These are phyloP conservation scores for Tupaia tana DNA, from an alignment of 2,113 vertebrate genomes.

Conservation along the genomic window DNA sequence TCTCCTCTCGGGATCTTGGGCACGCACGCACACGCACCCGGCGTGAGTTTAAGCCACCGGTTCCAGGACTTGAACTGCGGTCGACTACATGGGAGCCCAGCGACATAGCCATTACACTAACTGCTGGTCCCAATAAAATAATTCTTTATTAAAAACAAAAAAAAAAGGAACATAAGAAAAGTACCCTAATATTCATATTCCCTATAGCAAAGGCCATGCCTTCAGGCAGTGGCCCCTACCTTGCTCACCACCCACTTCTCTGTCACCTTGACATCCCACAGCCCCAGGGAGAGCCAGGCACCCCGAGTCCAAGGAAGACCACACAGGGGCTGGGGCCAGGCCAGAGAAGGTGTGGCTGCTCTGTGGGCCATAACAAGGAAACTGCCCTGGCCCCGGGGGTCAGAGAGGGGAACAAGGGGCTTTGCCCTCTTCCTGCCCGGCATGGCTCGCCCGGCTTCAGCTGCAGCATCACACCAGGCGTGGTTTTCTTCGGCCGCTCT, in stretches of 20 bases:
- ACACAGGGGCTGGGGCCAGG: not conserved
- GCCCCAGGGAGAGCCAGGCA: not conserved
- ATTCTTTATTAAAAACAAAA: no score
- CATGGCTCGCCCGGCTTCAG: not conserved
- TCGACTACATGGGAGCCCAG: no score
- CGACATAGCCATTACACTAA: no score
- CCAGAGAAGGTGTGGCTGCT: not conserved
- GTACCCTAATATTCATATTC: not conserved
- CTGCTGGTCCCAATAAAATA: no score
- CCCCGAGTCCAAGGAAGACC: not conserved
- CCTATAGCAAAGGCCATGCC: not conserved
- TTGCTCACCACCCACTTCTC: not conserved
- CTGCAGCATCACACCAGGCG: not conserved
- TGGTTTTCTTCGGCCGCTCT: not conserved
- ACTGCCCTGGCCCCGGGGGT: not conserved
- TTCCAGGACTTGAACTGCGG: no score
- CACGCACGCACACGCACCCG: no score
- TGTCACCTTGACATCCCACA: not conserved
- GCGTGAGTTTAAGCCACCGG: no score
- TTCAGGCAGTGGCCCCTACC: no score
- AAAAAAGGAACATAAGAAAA: not conserved
- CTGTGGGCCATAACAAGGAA: not conserved
- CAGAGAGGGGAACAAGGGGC: not conserved
- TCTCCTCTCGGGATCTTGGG: no score
- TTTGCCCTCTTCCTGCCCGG: not conserved